phyloP scores from a whole-genome alignment of 2,113 vertebrate species.

The Onychostoma macrolepis region DNA sequence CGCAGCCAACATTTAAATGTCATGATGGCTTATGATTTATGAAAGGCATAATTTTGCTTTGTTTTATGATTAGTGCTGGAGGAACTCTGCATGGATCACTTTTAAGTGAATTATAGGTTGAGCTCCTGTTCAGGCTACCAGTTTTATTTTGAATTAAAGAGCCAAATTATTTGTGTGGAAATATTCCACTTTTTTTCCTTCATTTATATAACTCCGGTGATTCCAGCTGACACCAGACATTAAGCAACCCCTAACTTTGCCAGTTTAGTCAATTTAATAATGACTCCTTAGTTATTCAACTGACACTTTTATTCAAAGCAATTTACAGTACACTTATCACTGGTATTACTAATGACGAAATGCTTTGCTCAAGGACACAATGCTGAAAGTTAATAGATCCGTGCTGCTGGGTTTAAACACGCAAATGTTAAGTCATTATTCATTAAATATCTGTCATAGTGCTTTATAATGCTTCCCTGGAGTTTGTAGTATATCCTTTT shows the following conservation, averaged over 20 bases:
- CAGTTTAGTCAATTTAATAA: conserved; percentile 4
- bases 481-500: not conserved
- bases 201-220: not conserved
- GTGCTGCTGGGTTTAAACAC: not conserved
- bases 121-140: not conserved
- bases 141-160: not conserved
- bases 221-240: not conserved
- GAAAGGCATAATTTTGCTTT: too few relatives aligned
- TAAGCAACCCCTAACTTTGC: not conserved
- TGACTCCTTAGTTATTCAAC: not conserved
- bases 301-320: conserved; percentile 16
- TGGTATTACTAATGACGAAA: not conserved
- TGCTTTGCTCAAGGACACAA: not conserved
- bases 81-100: not conserved
- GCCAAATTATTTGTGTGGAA: not conserved
- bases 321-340: not conserved
- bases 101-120: not conserved
- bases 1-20: not conserved
- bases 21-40: not conserved
- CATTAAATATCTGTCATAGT: not conserved
- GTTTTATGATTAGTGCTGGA: not conserved
- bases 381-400: not conserved
- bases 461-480: not conserved
- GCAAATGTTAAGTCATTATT: not conserved
- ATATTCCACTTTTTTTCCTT: not conserved